Evolutionary conservation across 2,113 vertebrate genomes (phyloP).

Genomic region (Speoplatyrhinus poulsoni): DNA sequence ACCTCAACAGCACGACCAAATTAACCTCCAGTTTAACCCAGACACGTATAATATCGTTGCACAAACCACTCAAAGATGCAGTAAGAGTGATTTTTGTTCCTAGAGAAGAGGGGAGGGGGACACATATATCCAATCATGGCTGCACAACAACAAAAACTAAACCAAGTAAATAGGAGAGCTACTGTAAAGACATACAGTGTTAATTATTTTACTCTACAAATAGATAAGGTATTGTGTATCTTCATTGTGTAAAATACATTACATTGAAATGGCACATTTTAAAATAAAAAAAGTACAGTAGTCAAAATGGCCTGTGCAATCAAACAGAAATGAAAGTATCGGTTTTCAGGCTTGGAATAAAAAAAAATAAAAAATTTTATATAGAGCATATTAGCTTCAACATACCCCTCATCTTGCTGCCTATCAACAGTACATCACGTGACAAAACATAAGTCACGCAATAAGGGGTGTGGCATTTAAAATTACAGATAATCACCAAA

Average conservation of each 20-base stretch:
- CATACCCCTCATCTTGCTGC: neutral
- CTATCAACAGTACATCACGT: neutral
- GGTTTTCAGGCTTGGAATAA: slow-evolving; percentile 18
- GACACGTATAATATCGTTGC: no score
- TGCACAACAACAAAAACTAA: slow-evolving; percentile 32
- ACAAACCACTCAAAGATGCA: no score
- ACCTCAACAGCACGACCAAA: no score
- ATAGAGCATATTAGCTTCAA: slow-evolving; percentile 11
- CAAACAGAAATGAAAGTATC: slow-evolving; percentile 3
- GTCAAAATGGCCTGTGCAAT: slow-evolving; percentile 48
- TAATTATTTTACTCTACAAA: slow-evolving; percentile 52
- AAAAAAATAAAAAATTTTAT: slow-evolving; percentile 23
- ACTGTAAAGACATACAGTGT: slow-evolving; percentile 1
- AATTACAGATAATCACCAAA: slow-evolving; percentile 39
- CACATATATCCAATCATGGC: slow-evolving; percentile 11
- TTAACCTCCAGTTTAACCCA: no score
- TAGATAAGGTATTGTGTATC: slow-evolving; percentile 27
- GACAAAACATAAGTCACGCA: no score
- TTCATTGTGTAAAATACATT: slow-evolving; percentile 18
- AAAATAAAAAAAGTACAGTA: slow-evolving; percentile 29
- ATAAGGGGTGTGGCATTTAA: slow-evolving; percentile 16
- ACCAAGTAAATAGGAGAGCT: slow-evolving; percentile 24
- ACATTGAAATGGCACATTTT: slow-evolving; percentile 40
- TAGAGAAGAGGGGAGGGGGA: no score
- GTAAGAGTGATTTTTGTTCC: no score